phyloP scores from a whole-genome alignment of 2,797 vertebrate species.

The Agapornis canus region DNA sequence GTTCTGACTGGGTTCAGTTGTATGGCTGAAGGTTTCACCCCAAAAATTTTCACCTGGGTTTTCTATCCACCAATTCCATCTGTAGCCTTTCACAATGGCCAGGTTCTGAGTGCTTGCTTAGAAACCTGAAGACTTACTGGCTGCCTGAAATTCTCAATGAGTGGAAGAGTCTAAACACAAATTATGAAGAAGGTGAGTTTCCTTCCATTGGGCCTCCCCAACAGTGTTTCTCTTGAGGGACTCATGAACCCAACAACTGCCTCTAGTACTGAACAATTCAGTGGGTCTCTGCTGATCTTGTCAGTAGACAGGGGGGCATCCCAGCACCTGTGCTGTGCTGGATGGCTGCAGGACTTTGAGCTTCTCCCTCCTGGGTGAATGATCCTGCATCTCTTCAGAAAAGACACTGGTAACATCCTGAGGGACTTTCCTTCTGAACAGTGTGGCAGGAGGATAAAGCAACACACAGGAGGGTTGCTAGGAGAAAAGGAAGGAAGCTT shows the following conservation, averaged over 20 bases:
- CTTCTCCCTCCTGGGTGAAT: neutral
- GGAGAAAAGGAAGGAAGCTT: neutral
- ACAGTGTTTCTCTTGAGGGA: neutral
- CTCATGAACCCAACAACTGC: rapidly evolving
- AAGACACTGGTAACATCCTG: neutral
- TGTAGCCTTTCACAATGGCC: rapidly evolving
- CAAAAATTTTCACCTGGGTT: neutral
- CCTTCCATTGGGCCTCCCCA: neutral
- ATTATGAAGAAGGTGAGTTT: neutral
- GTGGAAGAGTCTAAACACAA: neutral
- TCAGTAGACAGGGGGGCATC: neutral
- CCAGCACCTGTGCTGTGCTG: neutral
- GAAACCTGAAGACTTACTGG: neutral
- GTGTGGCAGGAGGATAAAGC: neutral
- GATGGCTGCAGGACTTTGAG: neutral
- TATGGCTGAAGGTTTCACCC: neutral
- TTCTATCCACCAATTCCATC: neutral
- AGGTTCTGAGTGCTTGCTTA: neutral
- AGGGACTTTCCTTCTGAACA: neutral
- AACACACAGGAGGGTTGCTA: neutral
- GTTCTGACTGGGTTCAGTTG: neutral
- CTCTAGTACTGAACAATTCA: neutral
- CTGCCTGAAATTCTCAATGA: neutral
- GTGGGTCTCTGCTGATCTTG: neutral
- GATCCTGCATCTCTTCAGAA: neutral